These are phyloP conservation scores for Mastomys natalensis DNA, from an alignment of 2,113 vertebrate species.

Conservation along the genomic window DNA sequence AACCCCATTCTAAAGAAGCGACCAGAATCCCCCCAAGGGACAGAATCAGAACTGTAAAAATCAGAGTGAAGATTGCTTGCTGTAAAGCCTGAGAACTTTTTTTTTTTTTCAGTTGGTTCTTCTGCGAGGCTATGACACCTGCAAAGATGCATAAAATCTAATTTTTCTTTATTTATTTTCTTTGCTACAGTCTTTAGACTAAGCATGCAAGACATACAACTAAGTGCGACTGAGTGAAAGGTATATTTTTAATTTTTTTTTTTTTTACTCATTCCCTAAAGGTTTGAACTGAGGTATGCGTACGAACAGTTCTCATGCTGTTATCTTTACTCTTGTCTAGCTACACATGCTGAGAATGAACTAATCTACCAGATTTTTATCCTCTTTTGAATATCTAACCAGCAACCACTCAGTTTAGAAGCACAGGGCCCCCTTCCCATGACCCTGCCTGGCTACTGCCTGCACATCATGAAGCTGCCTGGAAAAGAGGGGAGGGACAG, in stretches of 20 bases:
- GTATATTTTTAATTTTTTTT: conserved; percentile 86
- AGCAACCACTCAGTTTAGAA: conserved; percentile 90
- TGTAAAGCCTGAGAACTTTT: conserved; percentile 93
- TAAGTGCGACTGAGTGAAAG: conserved; percentile 98
- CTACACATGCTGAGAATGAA: conserved; percentile 97
- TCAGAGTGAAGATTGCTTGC: conserved; percentile 90
- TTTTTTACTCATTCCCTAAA: conserved; percentile 96
- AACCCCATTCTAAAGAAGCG: conserved; percentile 90
- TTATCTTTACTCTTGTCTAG: conserved; percentile 97
- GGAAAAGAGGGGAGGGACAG: conserved; percentile 74
- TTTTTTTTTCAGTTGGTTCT: conserved; percentile 93
- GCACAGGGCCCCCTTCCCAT: conserved; percentile 90
- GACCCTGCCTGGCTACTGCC: conserved; percentile 90
- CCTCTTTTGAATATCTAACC: conserved; percentile 92
- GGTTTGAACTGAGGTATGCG: conserved; percentile 98
- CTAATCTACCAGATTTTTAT: conserved; percentile 94
- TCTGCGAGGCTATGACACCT: conserved; percentile 90
- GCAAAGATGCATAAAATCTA: conserved; percentile 91
- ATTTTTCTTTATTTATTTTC: conserved; percentile 86
- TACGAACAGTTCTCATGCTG: conserved; percentile 97
- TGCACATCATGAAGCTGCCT: conserved; percentile 92
- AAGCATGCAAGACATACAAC: conserved; percentile 98
- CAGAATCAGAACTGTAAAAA: conserved; percentile 88
- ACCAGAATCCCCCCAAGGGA: conserved; percentile 87
- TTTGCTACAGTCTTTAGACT: conserved; percentile 96